Evolutionary conservation across 2,888 invertebrate species (phyloP), one percentile per base, ranked within the genome.

Genomic region (Craniophora ligustri): DNA sequence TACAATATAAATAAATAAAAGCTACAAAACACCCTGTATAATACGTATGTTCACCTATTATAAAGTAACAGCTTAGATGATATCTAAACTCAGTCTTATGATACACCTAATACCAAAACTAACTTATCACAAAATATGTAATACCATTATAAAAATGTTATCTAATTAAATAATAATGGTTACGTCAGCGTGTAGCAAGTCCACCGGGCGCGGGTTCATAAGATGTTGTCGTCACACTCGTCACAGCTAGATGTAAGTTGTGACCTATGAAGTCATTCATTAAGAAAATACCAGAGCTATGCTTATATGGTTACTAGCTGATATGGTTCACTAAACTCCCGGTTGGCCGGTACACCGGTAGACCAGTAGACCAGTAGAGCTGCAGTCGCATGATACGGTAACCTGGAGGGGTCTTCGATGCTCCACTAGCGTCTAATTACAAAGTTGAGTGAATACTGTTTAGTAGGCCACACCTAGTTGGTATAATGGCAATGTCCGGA

Each of bases 21-120:
- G 35, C 31, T 63, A 63, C 30, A 28, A 38, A 47, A 32, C 50
- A 66, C 38, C 48, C 51, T 62, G 62, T 67, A 50, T 21, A 38
- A 23, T n/a, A 38, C 30, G 16, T 28, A 7, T 19, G 26, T 14
- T 26, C 18, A 21, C 31, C 28, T 19, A 30, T 23, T 11, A 10
- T 11, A 14, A 26, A 10, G 8, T 28, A 21, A 42, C 16, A 40
- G 30, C 40, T 48, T 39, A 63, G 38, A 34, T 32, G 38, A 35
- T 62, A 60, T 61, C 61, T 69, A 71, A 70, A 72, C 54, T 83
- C 83, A 84, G 83, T 84, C 83, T 83, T 81, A 69, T 71, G 35
- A 55, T 68, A 62, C 42, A 59, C 65, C 45, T 56, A 57, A 50
- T 47, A 68, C 56, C 54, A 55, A 49, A 41, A 39, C 64, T 34